phyloP scores from a whole-genome alignment of 37 sponge, comb jelly and placozoan genomes.

The Sycon ciliatum region DNA sequence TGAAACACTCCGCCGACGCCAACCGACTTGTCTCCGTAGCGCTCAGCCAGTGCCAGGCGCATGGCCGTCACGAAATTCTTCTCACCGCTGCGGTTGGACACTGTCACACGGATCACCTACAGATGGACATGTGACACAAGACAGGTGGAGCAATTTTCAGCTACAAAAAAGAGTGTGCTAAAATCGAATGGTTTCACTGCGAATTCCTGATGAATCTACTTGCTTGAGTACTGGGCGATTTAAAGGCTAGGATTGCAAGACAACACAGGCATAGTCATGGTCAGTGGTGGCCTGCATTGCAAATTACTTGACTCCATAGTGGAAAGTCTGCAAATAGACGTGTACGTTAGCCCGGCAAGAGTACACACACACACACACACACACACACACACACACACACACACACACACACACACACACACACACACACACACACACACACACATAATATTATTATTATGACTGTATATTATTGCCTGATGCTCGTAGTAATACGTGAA shows the following conservation, averaged over 20 bases:
- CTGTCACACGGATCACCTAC: constrained; percentile 64
- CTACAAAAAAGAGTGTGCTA: not conserved
- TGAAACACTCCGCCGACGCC: constrained; percentile 87
- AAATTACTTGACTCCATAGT: no score
- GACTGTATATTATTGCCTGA: no score
- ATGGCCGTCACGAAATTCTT: constrained; percentile 83
- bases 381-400: not conserved
- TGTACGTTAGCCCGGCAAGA: no score
- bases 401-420: not conserved
- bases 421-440: not conserved
- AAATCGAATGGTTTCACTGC: no score
- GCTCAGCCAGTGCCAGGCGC: constrained; percentile 50
- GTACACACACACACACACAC: not conserved
- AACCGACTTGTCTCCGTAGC: constrained; percentile 68
- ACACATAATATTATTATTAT: no score
- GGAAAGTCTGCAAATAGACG: no score
- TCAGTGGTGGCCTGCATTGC: no score
- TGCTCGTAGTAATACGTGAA: no score
- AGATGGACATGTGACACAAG: not conserved
- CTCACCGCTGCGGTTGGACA: constrained; percentile 50
- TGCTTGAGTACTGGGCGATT: no score
- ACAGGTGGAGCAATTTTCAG: not conserved
- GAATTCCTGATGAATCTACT: no score
- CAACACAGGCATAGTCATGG: no score
- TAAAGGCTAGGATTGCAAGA: no score